Conservation (phyloP, 2,797 vertebrate species). For the Dermochelys coriacea region DNA sequence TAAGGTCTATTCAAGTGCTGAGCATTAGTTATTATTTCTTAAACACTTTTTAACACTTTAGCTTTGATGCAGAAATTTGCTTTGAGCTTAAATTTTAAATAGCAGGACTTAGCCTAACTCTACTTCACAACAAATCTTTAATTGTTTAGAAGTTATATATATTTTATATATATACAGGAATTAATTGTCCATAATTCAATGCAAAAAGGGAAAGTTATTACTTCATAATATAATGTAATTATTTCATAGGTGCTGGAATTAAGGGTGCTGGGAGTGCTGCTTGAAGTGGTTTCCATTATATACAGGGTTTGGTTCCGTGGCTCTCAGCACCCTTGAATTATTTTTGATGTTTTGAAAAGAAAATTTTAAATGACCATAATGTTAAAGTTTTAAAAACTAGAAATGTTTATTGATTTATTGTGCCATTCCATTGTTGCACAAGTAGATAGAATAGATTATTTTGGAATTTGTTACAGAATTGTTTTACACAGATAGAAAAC, state of each 20-base stretch:
- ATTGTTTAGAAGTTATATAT: background rate
- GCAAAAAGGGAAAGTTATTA: background rate
- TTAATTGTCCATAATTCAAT: background rate
- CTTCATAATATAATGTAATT: background rate
- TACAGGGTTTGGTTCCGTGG: too few relatives aligned
- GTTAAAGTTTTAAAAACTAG: background rate
- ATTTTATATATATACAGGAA: constrained; percentile 18
- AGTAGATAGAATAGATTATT: background rate
- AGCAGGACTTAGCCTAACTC: background rate
- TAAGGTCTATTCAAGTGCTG: constrained; percentile 6
- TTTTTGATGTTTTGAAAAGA: background rate
- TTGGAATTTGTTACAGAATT: background rate
- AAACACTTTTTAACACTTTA: background rate
- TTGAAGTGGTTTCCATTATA: too few relatives aligned
- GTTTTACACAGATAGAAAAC: background rate
- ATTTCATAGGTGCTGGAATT: background rate
- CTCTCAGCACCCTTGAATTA: too few relatives aligned
- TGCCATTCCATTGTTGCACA: background rate
- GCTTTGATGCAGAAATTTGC: background rate
- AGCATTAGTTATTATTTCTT: background rate
- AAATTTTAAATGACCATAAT: background rate
- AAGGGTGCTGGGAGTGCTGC: too few relatives aligned
- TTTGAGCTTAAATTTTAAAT: background rate
- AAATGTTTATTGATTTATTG: background rate
- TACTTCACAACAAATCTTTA: background rate